These are phyloP conservation scores for Drosophila sturtevanti DNA, from an alignment of 1,140 invertebrate genomes.

Conservation along the genomic window DNA sequence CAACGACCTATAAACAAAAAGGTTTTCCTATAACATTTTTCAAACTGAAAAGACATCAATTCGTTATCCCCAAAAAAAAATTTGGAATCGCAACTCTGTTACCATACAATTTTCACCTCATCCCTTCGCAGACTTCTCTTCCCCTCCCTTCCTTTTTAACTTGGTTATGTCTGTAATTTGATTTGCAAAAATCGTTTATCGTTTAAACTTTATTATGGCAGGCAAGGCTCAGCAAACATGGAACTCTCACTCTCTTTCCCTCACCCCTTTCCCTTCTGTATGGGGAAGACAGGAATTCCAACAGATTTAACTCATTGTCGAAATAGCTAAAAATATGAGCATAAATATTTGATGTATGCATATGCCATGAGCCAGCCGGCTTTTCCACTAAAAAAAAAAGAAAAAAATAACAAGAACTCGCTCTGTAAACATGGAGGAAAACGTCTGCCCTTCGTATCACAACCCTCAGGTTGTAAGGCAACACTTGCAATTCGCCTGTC, in stretches of 20 bases:
- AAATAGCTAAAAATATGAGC: constrained; percentile 70
- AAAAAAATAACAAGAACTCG: constrained; percentile 41
- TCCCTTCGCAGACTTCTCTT: background rate
- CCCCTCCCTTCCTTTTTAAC: background rate
- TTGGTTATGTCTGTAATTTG: constrained; percentile 56
- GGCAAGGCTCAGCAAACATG: constrained; percentile 31
- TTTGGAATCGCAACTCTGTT: background rate
- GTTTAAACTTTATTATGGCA: constrained; percentile 61
- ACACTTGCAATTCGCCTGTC: constrained; percentile 56
- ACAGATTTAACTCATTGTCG: constrained; percentile 74
- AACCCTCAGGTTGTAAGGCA: constrained; percentile 58
- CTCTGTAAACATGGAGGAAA: constrained; percentile 64
- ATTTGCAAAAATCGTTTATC: constrained; percentile 62
- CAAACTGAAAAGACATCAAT: background rate
- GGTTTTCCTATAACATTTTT: background rate
- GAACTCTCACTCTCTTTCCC: background rate
- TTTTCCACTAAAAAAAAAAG: constrained; percentile 23
- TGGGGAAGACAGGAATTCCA: constrained; percentile 55
- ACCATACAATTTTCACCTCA: too few relatives aligned
- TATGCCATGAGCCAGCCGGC: constrained; percentile 42
- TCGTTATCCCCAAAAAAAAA: background rate
- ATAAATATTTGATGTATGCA: constrained; percentile 79
- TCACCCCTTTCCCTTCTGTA: background rate
- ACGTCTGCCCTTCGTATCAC: constrained; percentile 26
- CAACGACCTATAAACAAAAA: too few relatives aligned